phyloP scores from a whole-genome alignment of 2,113 vertebrate species.

The Tiliqua scincoides region DNA sequence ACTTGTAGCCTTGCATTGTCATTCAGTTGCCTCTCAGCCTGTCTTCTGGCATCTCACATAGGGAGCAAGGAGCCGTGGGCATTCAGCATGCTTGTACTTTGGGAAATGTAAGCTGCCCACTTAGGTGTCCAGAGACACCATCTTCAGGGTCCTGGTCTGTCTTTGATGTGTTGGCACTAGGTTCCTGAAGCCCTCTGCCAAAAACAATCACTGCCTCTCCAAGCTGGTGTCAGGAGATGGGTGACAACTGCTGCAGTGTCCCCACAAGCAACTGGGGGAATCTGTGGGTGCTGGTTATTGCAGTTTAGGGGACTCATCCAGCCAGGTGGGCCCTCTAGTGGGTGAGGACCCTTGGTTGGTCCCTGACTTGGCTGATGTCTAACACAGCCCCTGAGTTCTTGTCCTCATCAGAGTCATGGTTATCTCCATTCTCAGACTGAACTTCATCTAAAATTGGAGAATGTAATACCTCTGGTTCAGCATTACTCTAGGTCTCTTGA shows the following conservation, averaged over 20 bases:
- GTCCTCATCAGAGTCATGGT: neutral
- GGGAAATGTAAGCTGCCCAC: neutral
- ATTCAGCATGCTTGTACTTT: neutral
- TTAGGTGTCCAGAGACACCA: neutral
- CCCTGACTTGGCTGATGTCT: no score
- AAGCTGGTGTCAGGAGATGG: no score
- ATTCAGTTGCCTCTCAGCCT: no score
- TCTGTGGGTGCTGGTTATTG: no score
- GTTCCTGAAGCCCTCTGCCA: no score
- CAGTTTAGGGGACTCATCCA: no score
- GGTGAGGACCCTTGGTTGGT: no score
- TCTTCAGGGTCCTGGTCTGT: neutral
- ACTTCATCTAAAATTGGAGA: neutral
- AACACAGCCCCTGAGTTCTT: no score
- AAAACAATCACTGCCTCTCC: no score
- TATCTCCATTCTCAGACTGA: neutral
- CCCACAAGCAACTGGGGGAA: no score
- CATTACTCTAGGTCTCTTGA: neutral
- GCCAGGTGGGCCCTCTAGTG: no score
- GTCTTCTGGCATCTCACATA: neutral
- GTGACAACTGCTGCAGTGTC: no score
- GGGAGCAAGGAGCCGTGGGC: neutral
- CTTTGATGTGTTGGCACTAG: neutral
- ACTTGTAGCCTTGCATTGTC: neutral
- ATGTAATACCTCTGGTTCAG: neutral